These are phyloP conservation scores for Hippolais icterina DNA, from an alignment of 2,113 vertebrate genomes.

Conservation along the genomic window DNA sequence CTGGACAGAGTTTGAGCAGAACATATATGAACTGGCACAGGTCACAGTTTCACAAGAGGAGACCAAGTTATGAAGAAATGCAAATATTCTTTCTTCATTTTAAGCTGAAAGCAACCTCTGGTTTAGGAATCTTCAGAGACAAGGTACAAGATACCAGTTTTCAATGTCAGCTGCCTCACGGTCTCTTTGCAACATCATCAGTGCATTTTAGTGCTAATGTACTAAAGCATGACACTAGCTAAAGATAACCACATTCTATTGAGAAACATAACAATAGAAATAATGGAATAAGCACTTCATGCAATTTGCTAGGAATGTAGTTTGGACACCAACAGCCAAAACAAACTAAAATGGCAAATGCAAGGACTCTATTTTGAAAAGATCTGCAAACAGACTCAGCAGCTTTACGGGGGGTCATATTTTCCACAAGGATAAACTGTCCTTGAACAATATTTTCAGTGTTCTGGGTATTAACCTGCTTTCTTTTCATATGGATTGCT, in stretches of 20 bases:
- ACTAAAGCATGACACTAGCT: slow-evolving; percentile 51
- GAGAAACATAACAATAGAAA: slow-evolving; percentile 71
- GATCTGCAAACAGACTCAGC: slow-evolving; percentile 63
- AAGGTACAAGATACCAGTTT: neutral
- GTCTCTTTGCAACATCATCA: slow-evolving; percentile 1
- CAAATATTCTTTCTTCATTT: slow-evolving; percentile 28
- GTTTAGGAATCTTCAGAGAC: neutral
- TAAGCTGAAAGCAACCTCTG: neutral
- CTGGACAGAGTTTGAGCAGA: slow-evolving; percentile 28
- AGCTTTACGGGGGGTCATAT: slow-evolving; percentile 59
- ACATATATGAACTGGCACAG: slow-evolving; percentile 3
- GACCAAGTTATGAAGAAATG: slow-evolving; percentile 11
- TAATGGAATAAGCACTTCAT: slow-evolving; percentile 69
- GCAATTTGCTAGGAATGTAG: slow-evolving; percentile 67
- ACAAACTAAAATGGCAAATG: slow-evolving; percentile 70
- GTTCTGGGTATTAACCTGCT: slow-evolving; percentile 14
- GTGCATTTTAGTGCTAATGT: slow-evolving; percentile 40
- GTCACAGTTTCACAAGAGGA: slow-evolving; percentile 1
- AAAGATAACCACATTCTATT: slow-evolving; percentile 67
- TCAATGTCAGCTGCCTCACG: slow-evolving; percentile 26
- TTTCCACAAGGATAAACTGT: slow-evolving; percentile 68
- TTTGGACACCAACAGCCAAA: slow-evolving; percentile 71
- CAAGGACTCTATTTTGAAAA: slow-evolving; percentile 66
- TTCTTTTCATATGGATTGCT: slow-evolving; percentile 56
- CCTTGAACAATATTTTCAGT: slow-evolving; percentile 61